Evolutionary conservation across 2,797 vertebrate genomes (phyloP).

Genomic region (Sebastes itinus): DNA sequence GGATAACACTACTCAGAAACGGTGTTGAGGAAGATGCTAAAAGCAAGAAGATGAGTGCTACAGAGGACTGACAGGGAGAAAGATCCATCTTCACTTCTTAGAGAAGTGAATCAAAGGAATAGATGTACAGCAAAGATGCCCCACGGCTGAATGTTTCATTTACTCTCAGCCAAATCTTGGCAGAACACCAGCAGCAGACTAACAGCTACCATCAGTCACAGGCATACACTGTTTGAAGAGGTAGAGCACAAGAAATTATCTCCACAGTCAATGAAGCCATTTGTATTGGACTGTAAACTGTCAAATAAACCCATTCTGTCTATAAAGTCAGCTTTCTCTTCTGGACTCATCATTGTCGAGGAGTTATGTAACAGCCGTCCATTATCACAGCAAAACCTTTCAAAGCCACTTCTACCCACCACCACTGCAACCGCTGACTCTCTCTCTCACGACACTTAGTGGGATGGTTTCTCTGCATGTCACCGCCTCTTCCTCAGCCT

Average conservation of each 20-base stretch:
- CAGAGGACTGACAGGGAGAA: neutral
- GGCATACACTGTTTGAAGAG: neutral
- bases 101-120: neutral
- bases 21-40: neutral
- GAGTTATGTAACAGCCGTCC: slow-evolving; percentile 21
- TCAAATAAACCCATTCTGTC: neutral
- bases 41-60: neutral
- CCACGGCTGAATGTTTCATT: slow-evolving; percentile 20
- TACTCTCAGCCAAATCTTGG: slow-evolving; percentile 20
- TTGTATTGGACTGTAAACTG: neutral
- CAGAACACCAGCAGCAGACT: slow-evolving; percentile 13
- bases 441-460: neutral
- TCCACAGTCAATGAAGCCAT: neutral
- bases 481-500: neutral
- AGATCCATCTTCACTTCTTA: neutral
- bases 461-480: neutral
- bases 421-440: neutral
- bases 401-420: neutral
- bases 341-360: neutral
- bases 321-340: neutral
- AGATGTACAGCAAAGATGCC: neutral
- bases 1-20: neutral
- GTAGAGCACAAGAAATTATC: neutral
- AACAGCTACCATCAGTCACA: neutral
- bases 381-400: slow-evolving; percentile 15